Evolutionary conservation across 1,140 invertebrate genomes (phyloP), one percentile per base, ranked within the genome.

Genomic region (Dendroctonus valens): DNA sequence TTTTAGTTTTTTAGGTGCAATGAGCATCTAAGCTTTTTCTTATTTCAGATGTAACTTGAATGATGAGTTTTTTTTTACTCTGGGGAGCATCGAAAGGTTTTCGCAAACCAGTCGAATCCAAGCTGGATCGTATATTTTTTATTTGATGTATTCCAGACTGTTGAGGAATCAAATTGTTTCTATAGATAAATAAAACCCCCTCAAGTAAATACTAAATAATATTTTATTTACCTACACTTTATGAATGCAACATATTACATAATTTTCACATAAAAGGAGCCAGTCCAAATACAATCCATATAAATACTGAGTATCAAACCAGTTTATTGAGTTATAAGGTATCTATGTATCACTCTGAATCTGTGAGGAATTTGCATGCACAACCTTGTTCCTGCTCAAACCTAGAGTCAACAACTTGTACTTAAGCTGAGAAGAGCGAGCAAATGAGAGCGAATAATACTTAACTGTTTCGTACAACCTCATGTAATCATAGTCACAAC

Each of bases 141-240:
- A 26, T 2, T 26, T 26, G 26, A 26, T 26, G 26, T 26, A 26
- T 26, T 26, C 26, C 26, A 26, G 26, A 26, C 26, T 26, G 26
- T 26, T 26, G 26, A 3, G 26, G 26, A 26, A 2, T 26, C 26
- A 3, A 26, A 26, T 26, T 26, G 3, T 26, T 26, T 26, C 26
- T 26, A 3, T 3, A 1, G 26, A 26, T 26, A 26, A 26, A 26
- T 26, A 48, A 48, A 11, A 48, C 14, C 5, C 46, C 14, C 11
- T 48, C 14, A 7, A 52, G 9, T 55, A 38, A 41, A 41, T 55
- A 55, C 53, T 55, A 55, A 55, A 39, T 55, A 55, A 55, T 55
- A 55, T 52, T 59, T 59, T 59, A 59, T 59, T 59, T 59, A 59
- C 55, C 55, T 59, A 59, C 55, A 59, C 41, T 44, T 8, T 59